Evolutionary conservation across 2,888 invertebrate species (phyloP), one percentile per base, ranked within the genome.

Genomic region (Dusona sp.): DNA sequence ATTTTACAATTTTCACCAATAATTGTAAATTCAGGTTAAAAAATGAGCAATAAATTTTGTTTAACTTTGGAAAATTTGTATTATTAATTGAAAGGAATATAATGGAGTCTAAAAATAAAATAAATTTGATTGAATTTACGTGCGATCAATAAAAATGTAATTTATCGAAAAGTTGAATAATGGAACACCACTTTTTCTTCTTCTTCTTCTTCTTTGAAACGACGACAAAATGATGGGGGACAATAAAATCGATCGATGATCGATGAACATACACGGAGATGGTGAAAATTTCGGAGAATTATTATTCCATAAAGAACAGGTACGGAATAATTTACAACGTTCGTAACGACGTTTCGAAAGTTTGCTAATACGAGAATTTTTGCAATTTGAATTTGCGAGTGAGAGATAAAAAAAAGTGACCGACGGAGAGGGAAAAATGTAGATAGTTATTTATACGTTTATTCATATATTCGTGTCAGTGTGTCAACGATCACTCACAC

Each of bases 381-480:
- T 51, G 65, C 36, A 67, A 38, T 51, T 38, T 19, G 11, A 51
- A 36, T 67, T 29, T 4, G n/a, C n/a, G 51, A 78, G 22, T 54
- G 38, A 7, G 29, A 65, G 33, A 54, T 29, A 72, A 48, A 72
- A 22, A 45, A 42, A 45, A 11, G 22, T 2, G 33, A 70, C 11
- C 48, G 45, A 48, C 19, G 38, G 19, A n/a, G 67, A 67, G 67
- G 11, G 22, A 22, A 54, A 16, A 36, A 33, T 54, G 36, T 67
- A 51, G 48, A 57, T 51, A 79, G 38, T 54, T 54, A 70, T 79
- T 57, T 68, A 38, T 42, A 79, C 83, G 67, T 83, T 85, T 83
- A 83, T 85, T 85, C 82, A 85, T 85, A 79, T 73, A 83, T 85
- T 83, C 74, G 74, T 82, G 82, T 79, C 85, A 82, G 85, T 83